Evolutionary conservation across 2,888 invertebrate species (phyloP).

Genomic region (Lepidonotus clava): DNA sequence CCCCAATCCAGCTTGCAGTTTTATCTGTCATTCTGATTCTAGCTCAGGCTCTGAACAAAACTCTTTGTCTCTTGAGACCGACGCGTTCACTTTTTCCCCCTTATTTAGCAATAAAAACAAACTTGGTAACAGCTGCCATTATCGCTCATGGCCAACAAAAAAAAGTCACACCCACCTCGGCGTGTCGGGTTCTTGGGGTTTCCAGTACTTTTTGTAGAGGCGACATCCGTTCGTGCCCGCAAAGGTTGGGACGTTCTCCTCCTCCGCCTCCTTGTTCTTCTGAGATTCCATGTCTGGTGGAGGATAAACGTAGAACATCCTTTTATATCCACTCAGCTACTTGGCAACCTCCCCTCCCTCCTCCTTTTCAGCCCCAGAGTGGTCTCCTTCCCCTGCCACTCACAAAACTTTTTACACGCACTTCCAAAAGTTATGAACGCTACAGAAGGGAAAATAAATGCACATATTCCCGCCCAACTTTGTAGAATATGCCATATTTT

Average conservation of each 20-base stretch:
- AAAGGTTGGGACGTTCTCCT: background rate
- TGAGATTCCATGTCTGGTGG: background rate
- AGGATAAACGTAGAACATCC: conserved; percentile 37
- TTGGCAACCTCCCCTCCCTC: too few species aligned
- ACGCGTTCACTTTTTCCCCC: too few species aligned
- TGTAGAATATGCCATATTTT: too few species aligned
- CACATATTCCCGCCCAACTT: too few species aligned
- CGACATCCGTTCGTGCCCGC: background rate
- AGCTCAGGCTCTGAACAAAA: background rate
- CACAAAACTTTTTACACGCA: too few species aligned
- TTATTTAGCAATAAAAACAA: too few species aligned
- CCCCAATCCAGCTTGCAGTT: background rate
- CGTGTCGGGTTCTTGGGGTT: background rate
- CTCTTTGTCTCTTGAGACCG: too few species aligned
- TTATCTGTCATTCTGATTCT: background rate
- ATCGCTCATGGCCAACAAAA: background rate
- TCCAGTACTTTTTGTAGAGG: conserved; percentile 13
- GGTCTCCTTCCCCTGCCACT: too few species aligned
- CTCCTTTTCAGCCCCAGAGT: too few species aligned
- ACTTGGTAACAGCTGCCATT: background rate
- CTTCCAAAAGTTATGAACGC: too few species aligned
- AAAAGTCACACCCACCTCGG: background rate
- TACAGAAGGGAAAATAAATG: too few species aligned
- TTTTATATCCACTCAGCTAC: too few species aligned
- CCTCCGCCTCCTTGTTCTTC: background rate